These are phyloP conservation scores for Isichthys henryi DNA, from an alignment of 2,113 vertebrate species.

Conservation along the genomic window DNA sequence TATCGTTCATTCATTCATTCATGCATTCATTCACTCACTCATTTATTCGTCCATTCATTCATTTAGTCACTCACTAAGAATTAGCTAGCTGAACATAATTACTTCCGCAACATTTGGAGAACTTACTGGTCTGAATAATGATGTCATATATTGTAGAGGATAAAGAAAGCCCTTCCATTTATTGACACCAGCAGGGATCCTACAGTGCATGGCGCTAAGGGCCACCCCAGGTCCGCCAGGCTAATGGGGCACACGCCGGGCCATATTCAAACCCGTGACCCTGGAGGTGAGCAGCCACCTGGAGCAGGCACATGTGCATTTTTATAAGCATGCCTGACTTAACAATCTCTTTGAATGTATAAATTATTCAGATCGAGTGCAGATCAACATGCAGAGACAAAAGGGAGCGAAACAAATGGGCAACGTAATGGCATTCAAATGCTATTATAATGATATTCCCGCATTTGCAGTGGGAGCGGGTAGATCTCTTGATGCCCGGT, in stretches of 20 bases:
- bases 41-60: not conserved
- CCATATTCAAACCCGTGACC: not conserved
- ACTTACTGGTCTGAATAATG: not conserved
- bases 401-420: not conserved
- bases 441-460: not conserved
- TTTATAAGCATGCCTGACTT: not conserved
- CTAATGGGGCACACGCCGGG: not conserved
- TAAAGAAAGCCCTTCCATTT: not conserved
- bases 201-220: not conserved
- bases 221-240: not conserved
- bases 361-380: slow-evolving; percentile 3
- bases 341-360: slow-evolving; percentile 1
- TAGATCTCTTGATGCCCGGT: not conserved
- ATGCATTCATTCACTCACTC: not conserved
- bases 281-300: not conserved
- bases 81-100: not conserved
- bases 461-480: not conserved
- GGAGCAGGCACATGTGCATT: not conserved
- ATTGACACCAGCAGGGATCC: not conserved
- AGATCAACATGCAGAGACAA: slow-evolving; percentile 5
- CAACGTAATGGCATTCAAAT: not conserved
- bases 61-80: not conserved
- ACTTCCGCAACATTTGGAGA: not conserved
- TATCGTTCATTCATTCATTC: not conserved
- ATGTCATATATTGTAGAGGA: not conserved